These are phyloP conservation scores for Brachynemurus nebulosus DNA, from an alignment of 2,888 invertebrate species.

Conservation along the genomic window DNA sequence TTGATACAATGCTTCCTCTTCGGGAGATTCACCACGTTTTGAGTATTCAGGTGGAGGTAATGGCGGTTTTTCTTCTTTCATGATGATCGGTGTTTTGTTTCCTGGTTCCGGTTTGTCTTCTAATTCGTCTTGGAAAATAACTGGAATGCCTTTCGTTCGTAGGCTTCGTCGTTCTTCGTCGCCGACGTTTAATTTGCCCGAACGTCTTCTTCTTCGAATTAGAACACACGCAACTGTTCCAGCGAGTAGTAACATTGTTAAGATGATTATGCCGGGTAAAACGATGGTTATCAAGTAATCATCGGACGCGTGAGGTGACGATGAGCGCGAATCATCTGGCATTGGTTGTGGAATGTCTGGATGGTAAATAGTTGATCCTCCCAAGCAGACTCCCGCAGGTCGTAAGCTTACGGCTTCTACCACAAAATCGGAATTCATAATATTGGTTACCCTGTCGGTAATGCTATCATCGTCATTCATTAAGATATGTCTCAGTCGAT, in stretches of 20 bases:
- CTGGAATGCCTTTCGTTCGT: conserved; percentile 76
- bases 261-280: conserved; percentile 77
- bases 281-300: conserved; percentile 71
- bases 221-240: conserved; percentile 77
- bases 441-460: conserved; percentile 44
- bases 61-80: conserved; percentile 91
- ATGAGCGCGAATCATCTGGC: conserved; percentile 20
- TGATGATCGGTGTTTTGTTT: conserved; percentile 83
- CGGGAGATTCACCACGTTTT: conserved; percentile 26
- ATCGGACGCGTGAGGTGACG: conserved; percentile 36
- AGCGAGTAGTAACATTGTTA: conserved; percentile 76
- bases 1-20: conserved; percentile 67
- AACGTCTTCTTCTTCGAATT: conserved; percentile 67
- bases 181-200: conserved; percentile 71
- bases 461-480: conserved; percentile 48
- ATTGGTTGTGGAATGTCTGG: conserved; percentile 19
- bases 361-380: conserved; percentile 27
- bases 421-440: conserved; percentile 58
- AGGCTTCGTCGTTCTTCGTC: conserved; percentile 74
- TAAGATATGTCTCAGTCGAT: conserved; percentile 53
- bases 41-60: conserved; percentile 70
- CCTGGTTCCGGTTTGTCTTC: conserved; percentile 84
- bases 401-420: conserved; percentile 49
- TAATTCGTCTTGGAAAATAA: conserved; percentile 93
- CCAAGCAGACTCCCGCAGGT: conserved; percentile 43